Evolutionary conservation across 2,888 invertebrate genomes (phyloP).

Genomic region (Mimas tiliae): DNA sequence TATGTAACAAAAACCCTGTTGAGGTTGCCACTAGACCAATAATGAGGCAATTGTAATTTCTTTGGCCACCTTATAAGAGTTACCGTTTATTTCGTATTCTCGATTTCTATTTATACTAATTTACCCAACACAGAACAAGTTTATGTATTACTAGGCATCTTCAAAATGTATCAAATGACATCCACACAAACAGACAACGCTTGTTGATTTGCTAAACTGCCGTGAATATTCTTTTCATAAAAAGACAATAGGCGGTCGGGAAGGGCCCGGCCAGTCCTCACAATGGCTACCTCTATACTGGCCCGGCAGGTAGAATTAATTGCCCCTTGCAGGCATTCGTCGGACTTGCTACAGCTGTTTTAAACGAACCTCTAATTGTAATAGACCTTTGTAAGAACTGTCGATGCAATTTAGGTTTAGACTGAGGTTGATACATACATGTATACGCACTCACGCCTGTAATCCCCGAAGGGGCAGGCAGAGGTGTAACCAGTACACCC

Average conservation of each 20-base stretch:
- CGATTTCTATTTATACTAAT: background rate
- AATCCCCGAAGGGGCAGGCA: no score
- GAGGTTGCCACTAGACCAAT: no score
- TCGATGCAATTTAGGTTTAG: background rate
- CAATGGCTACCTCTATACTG: conserved; percentile 45
- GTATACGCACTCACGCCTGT: no score
- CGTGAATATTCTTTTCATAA: conserved; percentile 40
- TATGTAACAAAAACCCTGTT: no score
- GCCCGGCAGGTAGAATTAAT: conserved; percentile 62
- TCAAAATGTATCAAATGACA: background rate
- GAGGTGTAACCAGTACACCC: no score
- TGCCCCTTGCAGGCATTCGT: conserved; percentile 48
- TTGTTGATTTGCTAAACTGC: conserved; percentile 50
- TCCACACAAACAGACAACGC: conserved; percentile 29
- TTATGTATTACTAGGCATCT: background rate
- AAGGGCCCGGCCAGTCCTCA: conserved; percentile 37
- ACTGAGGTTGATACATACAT: background rate
- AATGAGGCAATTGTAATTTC: no score
- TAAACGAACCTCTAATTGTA: conserved; percentile 36
- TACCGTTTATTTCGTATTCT: no score
- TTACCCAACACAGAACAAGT: background rate
- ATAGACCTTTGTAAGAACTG: conserved; percentile 15
- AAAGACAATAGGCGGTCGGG: conserved; percentile 41
- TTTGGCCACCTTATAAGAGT: no score
- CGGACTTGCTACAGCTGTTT: conserved; percentile 39